A percentile compares a stretch with the other conserved stretches of the same genome.
Conservation (phyloP, 2,797 vertebrate genomes). For the Tapera naevia region DNA sequence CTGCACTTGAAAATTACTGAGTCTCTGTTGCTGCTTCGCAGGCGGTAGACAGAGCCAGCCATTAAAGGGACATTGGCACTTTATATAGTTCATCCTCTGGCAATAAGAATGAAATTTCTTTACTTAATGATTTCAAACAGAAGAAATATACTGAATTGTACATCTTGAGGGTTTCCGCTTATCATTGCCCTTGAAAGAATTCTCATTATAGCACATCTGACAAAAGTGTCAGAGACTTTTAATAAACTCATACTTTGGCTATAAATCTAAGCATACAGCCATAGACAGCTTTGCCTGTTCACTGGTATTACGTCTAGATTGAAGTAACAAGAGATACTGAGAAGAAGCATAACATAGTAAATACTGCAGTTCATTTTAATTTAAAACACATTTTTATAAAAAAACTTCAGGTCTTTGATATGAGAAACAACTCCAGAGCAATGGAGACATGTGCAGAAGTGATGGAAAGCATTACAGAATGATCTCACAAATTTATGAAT, state of each 20-base stretch:
- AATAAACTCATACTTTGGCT: background rate
- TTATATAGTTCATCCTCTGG: background rate
- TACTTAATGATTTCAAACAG: background rate
- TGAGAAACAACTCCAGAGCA: background rate
- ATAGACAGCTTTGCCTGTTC: background rate
- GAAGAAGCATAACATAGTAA: background rate
- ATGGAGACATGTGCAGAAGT: background rate
- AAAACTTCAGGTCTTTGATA: background rate
- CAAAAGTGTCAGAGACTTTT: background rate
- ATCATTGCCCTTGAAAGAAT: background rate
- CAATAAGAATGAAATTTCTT: background rate
- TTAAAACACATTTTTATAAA: background rate
- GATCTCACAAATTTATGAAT: background rate
- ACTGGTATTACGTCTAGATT: background rate
- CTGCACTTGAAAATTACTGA: background rate
- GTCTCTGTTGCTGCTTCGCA: background rate
- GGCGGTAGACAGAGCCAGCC: background rate
- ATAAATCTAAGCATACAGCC: background rate
- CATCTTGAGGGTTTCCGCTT: background rate
- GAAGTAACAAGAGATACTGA: background rate
- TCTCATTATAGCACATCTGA: background rate
- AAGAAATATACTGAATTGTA: background rate
- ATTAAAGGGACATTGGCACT: background rate
- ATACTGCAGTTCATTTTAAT: background rate
- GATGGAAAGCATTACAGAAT: background rate